Conservation (phyloP, 2,113 vertebrate species). For the Proterorhinus semilunaris region DNA sequence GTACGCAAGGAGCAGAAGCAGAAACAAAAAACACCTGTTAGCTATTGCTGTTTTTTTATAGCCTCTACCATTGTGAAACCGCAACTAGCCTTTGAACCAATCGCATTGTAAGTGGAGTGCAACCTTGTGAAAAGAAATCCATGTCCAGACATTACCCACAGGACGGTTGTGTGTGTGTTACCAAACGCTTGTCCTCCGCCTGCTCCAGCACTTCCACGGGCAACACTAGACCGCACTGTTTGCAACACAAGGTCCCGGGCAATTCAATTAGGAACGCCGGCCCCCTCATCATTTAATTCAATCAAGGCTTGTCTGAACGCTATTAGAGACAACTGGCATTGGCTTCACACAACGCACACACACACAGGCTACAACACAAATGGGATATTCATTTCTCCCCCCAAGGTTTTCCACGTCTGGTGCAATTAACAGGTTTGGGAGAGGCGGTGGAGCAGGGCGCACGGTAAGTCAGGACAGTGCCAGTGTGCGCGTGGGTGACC, state of each 20-base stretch:
- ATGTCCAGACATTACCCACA: slow-evolving; percentile 35
- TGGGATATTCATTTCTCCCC: slow-evolving; percentile 71
- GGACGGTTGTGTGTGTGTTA: slow-evolving; percentile 36
- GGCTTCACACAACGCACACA: slow-evolving; percentile 59
- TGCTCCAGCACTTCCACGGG: slow-evolving; percentile 40
- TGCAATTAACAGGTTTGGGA: slow-evolving; percentile 71
- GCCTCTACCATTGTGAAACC: slow-evolving; percentile 6
- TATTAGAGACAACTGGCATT: slow-evolving; percentile 78
- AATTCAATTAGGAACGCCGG: slow-evolving; percentile 76
- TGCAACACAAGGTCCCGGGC: slow-evolving; percentile 64
- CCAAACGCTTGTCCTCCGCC: slow-evolving; percentile 13
- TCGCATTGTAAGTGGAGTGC: slow-evolving; percentile 35
- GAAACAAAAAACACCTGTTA: slow-evolving; percentile 42
- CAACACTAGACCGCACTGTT: slow-evolving; percentile 61
- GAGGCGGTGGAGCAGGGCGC: slow-evolving; percentile 39
- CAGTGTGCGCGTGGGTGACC: slow-evolving; percentile 38
- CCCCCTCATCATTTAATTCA: slow-evolving; percentile 74
- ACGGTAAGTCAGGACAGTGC: slow-evolving; percentile 32
- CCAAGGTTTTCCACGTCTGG: slow-evolving; percentile 60
- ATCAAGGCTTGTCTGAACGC: slow-evolving; percentile 78
- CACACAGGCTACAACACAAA: slow-evolving; percentile 56
- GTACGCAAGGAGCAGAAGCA: background rate
- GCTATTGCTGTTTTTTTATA: slow-evolving; percentile 17
- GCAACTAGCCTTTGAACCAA: slow-evolving; percentile 36
- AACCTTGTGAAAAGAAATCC: slow-evolving; percentile 53